phyloP scores from a whole-genome alignment of 2,797 vertebrate genomes.

The Cetoscarus ocellatus region DNA sequence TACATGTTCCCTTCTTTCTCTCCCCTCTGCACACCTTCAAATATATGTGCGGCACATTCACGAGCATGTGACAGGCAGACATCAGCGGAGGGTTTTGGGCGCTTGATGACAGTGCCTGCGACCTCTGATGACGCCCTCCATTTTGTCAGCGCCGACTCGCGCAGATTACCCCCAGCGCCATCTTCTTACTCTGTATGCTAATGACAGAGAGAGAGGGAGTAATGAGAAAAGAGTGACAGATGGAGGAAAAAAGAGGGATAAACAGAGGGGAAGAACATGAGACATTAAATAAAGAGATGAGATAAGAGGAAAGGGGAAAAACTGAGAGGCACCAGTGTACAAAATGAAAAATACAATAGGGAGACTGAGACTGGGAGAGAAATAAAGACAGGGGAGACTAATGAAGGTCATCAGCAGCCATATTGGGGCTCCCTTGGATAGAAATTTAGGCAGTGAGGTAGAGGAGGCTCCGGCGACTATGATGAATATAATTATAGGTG shows the following conservation, averaged over 20 bases:
- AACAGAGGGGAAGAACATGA: conserved; percentile 37
- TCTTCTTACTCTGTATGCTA: conserved; percentile 87
- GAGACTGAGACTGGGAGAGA: conserved; percentile 8
- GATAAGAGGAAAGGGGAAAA: conserved; percentile 15
- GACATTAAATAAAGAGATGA: conserved; percentile 37
- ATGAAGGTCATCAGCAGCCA: conserved; percentile 78
- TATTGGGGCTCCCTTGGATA: conserved; percentile 70
- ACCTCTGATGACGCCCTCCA: conserved; percentile 84
- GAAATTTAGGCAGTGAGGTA: conserved; percentile 65
- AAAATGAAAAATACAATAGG: conserved; percentile 44
- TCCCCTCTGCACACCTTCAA: background rate
- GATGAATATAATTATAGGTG: conserved; percentile 79
- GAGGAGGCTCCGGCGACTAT: conserved; percentile 35
- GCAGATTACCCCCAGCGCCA: conserved; percentile 80
- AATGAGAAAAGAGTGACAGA: conserved; percentile 77
- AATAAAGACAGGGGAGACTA: conserved; percentile 55
- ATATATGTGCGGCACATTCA: conserved; percentile 29
- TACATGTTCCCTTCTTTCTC: conserved; percentile 58
- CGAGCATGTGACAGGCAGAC: conserved; percentile 70
- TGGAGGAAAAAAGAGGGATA: conserved; percentile 29
- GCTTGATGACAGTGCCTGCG: conserved; percentile 69
- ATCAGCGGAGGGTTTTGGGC: conserved; percentile 68
- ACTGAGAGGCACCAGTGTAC: conserved; percentile 31
- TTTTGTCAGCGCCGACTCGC: conserved; percentile 79
- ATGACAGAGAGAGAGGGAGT: conserved; percentile 72